These are phyloP conservation scores for Stomorhina lunata DNA, from an alignment of 2,888 invertebrate genomes.

Conservation along the genomic window DNA sequence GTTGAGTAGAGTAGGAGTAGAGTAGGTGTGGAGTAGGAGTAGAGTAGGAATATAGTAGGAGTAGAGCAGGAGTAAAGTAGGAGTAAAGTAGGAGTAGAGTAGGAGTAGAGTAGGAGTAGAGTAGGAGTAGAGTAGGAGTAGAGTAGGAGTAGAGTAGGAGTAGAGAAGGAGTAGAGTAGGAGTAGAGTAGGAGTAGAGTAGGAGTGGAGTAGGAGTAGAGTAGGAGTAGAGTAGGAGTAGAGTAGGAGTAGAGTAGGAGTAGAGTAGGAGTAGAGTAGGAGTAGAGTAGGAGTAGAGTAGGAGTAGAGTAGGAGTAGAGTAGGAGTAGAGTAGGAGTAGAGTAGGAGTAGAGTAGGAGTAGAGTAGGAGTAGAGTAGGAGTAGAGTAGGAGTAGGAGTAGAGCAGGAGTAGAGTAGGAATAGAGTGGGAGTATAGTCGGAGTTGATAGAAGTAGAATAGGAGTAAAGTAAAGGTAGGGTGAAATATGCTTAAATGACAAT, in stretches of 20 bases:
- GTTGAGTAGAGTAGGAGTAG: too few species aligned
- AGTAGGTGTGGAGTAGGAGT: too few species aligned
- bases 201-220: background rate
- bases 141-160: background rate
- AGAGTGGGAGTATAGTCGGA: background rate
- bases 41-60: background rate
- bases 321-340: background rate
- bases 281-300: constrained; percentile 1
- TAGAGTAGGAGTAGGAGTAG: background rate
- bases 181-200: background rate
- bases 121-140: background rate
- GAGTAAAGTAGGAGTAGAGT: too few species aligned
- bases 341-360: background rate
- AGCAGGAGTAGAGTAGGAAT: background rate
- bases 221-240: background rate
- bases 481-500: too few species aligned
- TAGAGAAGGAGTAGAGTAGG: background rate
- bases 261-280: background rate
- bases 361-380: background rate
- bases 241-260: background rate
- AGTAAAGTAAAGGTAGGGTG: background rate
- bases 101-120: background rate
- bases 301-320: background rate
- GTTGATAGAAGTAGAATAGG: background rate
- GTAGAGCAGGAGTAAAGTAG: too few species aligned